Evolutionary conservation across 2,888 invertebrate genomes (phyloP).

Genomic region (Synanthedon vespiformis): DNA sequence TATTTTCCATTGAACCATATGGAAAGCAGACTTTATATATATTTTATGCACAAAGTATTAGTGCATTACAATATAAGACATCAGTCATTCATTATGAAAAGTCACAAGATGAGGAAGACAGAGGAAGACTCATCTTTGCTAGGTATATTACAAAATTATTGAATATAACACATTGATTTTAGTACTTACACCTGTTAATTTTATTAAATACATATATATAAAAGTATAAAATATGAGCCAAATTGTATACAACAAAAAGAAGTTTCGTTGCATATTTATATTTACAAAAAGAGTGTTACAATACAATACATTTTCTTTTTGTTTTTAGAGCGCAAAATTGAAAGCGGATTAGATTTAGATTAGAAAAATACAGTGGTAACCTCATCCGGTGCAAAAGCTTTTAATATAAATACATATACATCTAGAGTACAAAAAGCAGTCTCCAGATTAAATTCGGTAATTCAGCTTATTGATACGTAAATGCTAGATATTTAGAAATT

Average conservation of each 20-base stretch:
- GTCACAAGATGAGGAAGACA: conserved; percentile 41
- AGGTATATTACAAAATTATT: conserved; percentile 19
- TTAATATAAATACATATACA: conserved; percentile 51
- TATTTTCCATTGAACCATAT: no score
- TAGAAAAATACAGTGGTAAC: conserved; percentile 68
- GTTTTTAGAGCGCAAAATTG: conserved; percentile 37
- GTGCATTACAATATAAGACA: conserved; percentile 23
- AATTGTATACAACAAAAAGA: conserved; percentile 28
- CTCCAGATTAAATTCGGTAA: conserved; percentile 73
- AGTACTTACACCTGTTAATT: conserved; percentile 6
- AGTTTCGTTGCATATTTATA: conserved; percentile 38
- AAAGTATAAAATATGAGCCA: conserved; percentile 64
- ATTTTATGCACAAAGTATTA: conserved; percentile 10
- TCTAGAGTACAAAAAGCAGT: conserved; percentile 69
- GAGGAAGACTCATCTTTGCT: conserved; percentile 52
- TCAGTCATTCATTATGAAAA: conserved; percentile 27
- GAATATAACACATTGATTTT: no score
- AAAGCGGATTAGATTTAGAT: conserved; percentile 32
- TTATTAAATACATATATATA: conserved; percentile 29
- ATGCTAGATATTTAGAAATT: conserved; percentile 26
- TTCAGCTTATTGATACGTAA: conserved; percentile 60
- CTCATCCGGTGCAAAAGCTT: conserved; percentile 57
- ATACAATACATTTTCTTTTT: conserved; percentile 16
- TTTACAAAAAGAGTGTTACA: conserved; percentile 26
- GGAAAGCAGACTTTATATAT: background rate